These are phyloP conservation scores for Marisa cornuarietis DNA, from an alignment of 1,140 invertebrate species.

Conservation along the genomic window DNA sequence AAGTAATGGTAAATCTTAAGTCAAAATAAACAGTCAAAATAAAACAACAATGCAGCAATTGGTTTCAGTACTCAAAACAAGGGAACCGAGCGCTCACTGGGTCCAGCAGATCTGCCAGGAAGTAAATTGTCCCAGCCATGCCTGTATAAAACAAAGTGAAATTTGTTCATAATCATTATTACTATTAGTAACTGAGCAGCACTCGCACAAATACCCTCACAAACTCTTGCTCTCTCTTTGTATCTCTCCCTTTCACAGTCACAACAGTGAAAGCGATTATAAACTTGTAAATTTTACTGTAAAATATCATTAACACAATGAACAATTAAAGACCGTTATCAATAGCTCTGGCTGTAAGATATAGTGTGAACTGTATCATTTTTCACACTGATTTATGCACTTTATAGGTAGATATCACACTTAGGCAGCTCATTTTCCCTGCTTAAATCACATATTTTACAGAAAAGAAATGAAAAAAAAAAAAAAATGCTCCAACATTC, in stretches of 20 bases:
- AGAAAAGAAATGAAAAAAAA: too few relatives aligned
- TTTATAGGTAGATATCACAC: too few relatives aligned
- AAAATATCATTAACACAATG: not conserved
- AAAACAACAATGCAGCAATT: not conserved
- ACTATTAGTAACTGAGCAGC: not conserved
- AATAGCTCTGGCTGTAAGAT: too few relatives aligned
- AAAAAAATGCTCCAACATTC: not conserved
- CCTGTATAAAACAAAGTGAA: slow-evolving; percentile 61
- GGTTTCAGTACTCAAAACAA: slow-evolving; percentile 61
- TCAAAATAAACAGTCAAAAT: not conserved
- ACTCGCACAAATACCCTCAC: not conserved
- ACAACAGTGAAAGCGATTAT: not conserved
- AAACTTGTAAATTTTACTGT: not conserved
- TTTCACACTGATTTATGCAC: too few relatives aligned
- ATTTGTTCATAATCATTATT: not conserved
- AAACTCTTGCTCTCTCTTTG: not conserved
- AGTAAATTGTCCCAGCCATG: slow-evolving; percentile 74
- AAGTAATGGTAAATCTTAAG: too few relatives aligned
- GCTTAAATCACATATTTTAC: too few relatives aligned
- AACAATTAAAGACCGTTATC: not conserved
- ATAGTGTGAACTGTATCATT: too few relatives aligned
- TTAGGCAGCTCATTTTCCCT: too few relatives aligned
- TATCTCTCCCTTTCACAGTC: not conserved
- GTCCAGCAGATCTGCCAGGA: slow-evolving; percentile 74
- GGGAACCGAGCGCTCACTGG: slow-evolving; percentile 77